Evolutionary conservation across 2,113 vertebrate species (phyloP), one percentile per base, ranked within the genome.

Genomic region (Aegotheles bennettii): DNA sequence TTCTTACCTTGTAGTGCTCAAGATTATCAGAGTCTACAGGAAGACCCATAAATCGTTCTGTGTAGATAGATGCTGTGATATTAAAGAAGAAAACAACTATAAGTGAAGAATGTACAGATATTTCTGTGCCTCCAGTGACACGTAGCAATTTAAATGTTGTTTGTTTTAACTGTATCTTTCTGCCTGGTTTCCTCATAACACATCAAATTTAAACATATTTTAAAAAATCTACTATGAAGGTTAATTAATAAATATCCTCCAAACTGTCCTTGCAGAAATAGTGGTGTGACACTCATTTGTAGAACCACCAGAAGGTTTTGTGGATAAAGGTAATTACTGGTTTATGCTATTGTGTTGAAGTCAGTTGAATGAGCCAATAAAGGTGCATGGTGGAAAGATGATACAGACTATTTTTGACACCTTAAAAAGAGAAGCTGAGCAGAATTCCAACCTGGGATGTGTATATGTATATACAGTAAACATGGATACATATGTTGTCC

Each of bases 21-120:
- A 98, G 95, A 94, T 99, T 99, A 64, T 99, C 99, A 0, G 98
- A 97, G 67, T 98, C 94, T 89, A 96, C 82, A 29, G 99, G 99
- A 61, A 97, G 98, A 78, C 99, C 99, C 99, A 99, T 99, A 97
- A 99, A 99, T 91, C 99, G 97, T 90, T 99, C 99, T 47, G 99
- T 99, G 93, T 98, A 98, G 96, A 98, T 97, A 3, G 98, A 98
- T 21, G 98, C 98, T 98, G 84, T 5, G 83, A 97, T 94, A 94
- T 48, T 68, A 84, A 94, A 94, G 31, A 94, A 93, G 38, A 87
- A 94, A 93, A 91, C 59, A 87, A 13, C 11, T 68, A 57, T 26
- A 70, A 35, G 16, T 40, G 63, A 64, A 73, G 50, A 53, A 89
- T 29, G 8, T 40, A 57, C 24, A 42, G 59, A 64, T 65, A 64